Conservation (phyloP, 2,888 invertebrate genomes). For the Beris chalybata region DNA sequence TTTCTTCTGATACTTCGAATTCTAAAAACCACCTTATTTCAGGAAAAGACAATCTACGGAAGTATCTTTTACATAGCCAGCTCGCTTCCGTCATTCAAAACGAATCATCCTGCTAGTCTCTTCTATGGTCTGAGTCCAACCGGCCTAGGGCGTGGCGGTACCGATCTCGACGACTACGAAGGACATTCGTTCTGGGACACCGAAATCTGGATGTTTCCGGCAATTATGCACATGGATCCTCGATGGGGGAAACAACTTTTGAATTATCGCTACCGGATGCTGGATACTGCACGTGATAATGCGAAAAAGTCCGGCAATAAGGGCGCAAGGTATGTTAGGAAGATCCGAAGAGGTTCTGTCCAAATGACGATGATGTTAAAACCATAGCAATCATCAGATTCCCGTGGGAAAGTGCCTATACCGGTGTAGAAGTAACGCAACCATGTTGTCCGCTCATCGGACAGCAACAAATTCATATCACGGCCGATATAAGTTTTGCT, state of each 20-base stretch:
- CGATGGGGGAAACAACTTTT: conserved; percentile 58
- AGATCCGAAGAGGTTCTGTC: not conserved
- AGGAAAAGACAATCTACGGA: conserved; percentile 55
- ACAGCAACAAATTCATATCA: conserved; percentile 62
- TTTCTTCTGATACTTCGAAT: conserved; percentile 6
- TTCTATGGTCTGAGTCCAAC: conserved; percentile 64
- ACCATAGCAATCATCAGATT: conserved; percentile 51
- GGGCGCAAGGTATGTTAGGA: conserved; percentile 58
- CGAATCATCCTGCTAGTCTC: conserved; percentile 56
- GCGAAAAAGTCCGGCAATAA: conserved; percentile 59
- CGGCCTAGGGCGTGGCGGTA: conserved; percentile 60
- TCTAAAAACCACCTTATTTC: not conserved
- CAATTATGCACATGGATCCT: conserved; percentile 59
- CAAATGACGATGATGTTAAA: conserved; percentile 22
- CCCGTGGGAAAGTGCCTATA: conserved; percentile 67
- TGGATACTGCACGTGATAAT: conserved; percentile 59
- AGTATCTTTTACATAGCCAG: conserved; percentile 64
- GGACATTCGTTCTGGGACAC: conserved; percentile 69
- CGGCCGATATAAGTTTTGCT: conserved; percentile 63
- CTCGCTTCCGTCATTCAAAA: conserved; percentile 59
- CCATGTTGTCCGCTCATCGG: conserved; percentile 64
- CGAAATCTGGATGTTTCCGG: conserved; percentile 66
- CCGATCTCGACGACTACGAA: conserved; percentile 53
- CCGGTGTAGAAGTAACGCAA: conserved; percentile 63
- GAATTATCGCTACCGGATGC: conserved; percentile 59